Percentiles rank a stretch among this genome's conserved stretches.
These are phyloP conservation scores for Metaphire vulgaris DNA, from an alignment of 1,140 invertebrate genomes.

Conservation along the genomic window DNA sequence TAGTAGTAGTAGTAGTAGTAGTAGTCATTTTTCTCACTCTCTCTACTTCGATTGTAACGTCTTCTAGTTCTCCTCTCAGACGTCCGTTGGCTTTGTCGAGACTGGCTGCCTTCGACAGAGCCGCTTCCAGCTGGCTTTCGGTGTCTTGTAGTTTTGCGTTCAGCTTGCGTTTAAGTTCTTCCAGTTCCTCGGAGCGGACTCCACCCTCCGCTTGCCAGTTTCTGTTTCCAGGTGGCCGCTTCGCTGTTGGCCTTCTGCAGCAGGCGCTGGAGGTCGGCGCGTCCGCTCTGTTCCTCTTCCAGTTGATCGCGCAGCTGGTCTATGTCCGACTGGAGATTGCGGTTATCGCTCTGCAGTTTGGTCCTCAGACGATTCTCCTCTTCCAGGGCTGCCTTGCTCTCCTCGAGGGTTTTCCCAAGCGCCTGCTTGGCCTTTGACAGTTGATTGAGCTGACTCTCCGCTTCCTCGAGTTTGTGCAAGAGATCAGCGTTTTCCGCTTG, in stretches of 20 bases:
- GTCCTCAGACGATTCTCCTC: slow-evolving; percentile 15
- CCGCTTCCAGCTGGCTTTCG: slow-evolving; percentile 65
- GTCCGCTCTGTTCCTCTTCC: slow-evolving; percentile 79
- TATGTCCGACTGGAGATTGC: slow-evolving; percentile 79
- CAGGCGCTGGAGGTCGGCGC: too few relatives aligned
- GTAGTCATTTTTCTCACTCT: slow-evolving; percentile 52
- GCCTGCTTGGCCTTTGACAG: slow-evolving; percentile 81
- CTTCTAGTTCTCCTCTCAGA: too few relatives aligned
- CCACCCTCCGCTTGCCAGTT: slow-evolving; percentile 63
- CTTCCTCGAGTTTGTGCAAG: slow-evolving; percentile 58
- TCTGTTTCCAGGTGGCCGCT: slow-evolving; percentile 11
- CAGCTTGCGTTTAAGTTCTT: slow-evolving; percentile 96
- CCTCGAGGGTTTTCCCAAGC: slow-evolving; percentile 67
- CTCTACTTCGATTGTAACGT: slow-evolving; percentile 95
- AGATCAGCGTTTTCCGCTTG: slow-evolving; percentile 92
- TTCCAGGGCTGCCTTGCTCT: slow-evolving; percentile 49
- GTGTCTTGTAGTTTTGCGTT: too few relatives aligned
- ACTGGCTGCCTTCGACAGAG: too few relatives aligned
- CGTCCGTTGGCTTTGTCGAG: too few relatives aligned
- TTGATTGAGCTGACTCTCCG: slow-evolving; percentile 91
- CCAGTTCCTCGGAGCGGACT: slow-evolving; percentile 91
- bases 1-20: too few relatives aligned
- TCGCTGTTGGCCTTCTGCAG: too few relatives aligned
- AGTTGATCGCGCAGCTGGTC: slow-evolving; percentile 90
- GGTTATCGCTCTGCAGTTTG: slow-evolving; percentile 17